Base-by-base conservation (phyloP, 2,888 invertebrate species). In the Temnothorax ravouxi region DNA sequence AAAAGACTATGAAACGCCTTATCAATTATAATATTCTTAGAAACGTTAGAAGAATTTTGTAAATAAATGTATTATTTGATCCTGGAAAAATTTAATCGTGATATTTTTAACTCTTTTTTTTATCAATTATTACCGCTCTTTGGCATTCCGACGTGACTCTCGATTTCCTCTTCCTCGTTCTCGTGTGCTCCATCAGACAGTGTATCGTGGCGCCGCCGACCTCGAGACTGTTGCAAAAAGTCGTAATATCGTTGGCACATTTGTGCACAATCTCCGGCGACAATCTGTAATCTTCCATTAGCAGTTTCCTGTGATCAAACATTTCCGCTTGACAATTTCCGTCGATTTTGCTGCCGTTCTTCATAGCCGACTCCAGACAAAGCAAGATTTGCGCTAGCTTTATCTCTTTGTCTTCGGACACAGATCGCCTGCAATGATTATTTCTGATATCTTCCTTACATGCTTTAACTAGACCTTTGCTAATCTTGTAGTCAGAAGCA, bases 251-350 rank as follows among this genome's bases (percentile, higher is more conserved):
- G 91, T 96, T 96, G 29, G 97, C 97, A 95, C 99, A 99, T 76
- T 97, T 96, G 90, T 97, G 96, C 86, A 99, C 97, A 85, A 99
- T 96, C 95, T 99, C 99, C 6, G 99, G 99, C 13, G 98, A 98
- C 25, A 99, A 95, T 91, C 98, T 96, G 94, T 98, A 99, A 95
- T 99, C 99, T 92, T 98, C 97, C 97, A 99, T 97, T 21, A 99
- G 95, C 95, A 98, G 97, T 94, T 97, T 97, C 29, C 99, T 96
- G 94, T 99, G 99, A 92, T 98, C 98, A 87, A 97, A 96, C 97
- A 99, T 97, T 95, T 99, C 99, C 29, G 96, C 96, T 76, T 97
- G 96, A 93, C 99, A 99, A 90, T 98, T 97, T 0, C 96, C 95
- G 18, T 97, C 96, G 21, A 98, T 95, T 94, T 97, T 97, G 76